Evolutionary conservation across 2,888 invertebrate genomes (phyloP).

Genomic region (Spisula solida): DNA sequence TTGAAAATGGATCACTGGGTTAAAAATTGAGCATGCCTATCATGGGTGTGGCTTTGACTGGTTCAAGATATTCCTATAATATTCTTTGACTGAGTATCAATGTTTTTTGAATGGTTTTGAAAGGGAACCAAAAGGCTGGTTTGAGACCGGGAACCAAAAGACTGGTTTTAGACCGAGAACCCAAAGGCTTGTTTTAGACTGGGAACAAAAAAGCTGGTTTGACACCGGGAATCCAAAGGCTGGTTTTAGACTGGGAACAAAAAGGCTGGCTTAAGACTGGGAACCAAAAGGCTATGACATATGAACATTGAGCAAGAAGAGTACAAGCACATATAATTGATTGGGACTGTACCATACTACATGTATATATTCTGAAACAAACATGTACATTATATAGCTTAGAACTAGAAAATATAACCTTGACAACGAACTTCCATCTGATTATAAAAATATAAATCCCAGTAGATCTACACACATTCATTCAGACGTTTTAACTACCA

Average conservation of each 20-base stretch:
- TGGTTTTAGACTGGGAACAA: too few relatives aligned
- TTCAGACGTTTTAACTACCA: not conserved
- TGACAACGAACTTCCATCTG: not conserved
- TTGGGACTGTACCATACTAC: not conserved
- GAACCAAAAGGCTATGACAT: constrained; percentile 8
- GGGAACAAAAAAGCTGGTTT: too few relatives aligned
- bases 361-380: not conserved
- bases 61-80: too few relatives aligned
- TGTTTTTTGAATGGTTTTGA: too few relatives aligned
- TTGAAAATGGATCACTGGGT: not conserved
- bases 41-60: too few relatives aligned
- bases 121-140: too few relatives aligned
- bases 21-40: not conserved
- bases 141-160: too few relatives aligned
- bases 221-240: not conserved
- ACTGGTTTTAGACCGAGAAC: too few relatives aligned
- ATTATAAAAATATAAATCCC: constrained; percentile 4
- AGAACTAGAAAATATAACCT: not conserved
- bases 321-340: not conserved
- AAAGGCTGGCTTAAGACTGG: not conserved
- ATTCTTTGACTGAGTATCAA: too few relatives aligned
- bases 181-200: too few relatives aligned
- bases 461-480: not conserved
- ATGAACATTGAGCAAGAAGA: not conserved
- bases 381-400: not conserved